These are phyloP conservation scores for Ammospiza caudacuta DNA, from an alignment of 2,113 vertebrate genomes.

Conservation along the genomic window DNA sequence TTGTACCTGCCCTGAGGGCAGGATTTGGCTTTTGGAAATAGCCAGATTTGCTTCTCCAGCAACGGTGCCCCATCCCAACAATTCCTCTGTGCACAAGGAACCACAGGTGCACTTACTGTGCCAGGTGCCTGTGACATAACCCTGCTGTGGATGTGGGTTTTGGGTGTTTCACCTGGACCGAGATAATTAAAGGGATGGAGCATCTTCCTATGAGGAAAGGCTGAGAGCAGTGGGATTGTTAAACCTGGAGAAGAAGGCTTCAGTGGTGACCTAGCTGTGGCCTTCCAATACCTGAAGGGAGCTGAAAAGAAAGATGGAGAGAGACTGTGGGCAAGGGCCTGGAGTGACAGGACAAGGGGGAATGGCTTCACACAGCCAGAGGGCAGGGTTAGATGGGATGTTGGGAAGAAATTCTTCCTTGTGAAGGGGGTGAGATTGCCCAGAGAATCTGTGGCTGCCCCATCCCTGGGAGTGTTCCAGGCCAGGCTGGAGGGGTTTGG, in stretches of 20 bases:
- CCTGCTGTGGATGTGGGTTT: neutral
- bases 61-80: fast-evolving
- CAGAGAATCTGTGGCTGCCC: neutral
- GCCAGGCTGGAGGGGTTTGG: neutral
- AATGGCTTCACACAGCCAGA: neutral
- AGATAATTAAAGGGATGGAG: neutral
- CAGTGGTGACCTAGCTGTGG: neutral
- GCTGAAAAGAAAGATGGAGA: neutral
- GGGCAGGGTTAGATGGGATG: neutral
- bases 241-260: neutral
- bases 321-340: neutral
- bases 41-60: neutral
- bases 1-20: fast-evolving
- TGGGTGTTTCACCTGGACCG: neutral
- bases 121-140: neutral
- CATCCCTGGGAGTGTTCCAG: neutral
- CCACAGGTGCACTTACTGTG: neutral
- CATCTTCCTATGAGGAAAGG: neutral
- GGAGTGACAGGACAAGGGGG: neutral
- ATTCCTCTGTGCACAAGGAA: neutral
- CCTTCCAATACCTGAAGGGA: neutral
- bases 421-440: neutral
- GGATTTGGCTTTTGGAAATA: neutral
- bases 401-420: neutral
- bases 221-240: neutral